Conservation (phyloP, 2,888 invertebrate species). For the Euphydryas editha region DNA sequence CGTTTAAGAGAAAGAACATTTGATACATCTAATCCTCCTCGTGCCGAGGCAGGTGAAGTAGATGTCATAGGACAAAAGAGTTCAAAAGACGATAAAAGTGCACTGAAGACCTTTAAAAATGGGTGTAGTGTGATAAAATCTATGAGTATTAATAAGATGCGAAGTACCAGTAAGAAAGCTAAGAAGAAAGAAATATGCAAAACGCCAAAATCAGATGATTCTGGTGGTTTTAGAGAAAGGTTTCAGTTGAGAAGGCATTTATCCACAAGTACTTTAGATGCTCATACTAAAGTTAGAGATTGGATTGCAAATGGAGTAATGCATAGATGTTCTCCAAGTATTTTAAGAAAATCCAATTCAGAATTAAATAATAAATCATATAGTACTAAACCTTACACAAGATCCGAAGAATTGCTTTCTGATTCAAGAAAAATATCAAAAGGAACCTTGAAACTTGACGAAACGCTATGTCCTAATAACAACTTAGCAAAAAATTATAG, state of each 20-base stretch:
- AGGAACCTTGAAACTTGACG: conserved; percentile 52
- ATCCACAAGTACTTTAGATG: conserved; percentile 92
- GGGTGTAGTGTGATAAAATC: conserved; percentile 85
- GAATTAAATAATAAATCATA: conserved; percentile 64
- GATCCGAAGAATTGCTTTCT: conserved; percentile 76
- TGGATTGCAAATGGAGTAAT: conserved; percentile 93
- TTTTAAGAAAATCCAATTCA: conserved; percentile 81
- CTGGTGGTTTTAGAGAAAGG: conserved; percentile 82
- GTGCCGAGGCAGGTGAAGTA: conserved; percentile 79
- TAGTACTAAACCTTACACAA: conserved; percentile 66
- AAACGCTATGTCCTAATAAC: conserved; percentile 51
- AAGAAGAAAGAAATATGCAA: conserved; percentile 82
- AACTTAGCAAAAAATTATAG: conserved; percentile 55
- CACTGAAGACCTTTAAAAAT: conserved; percentile 74
- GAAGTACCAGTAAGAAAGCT: conserved; percentile 79
- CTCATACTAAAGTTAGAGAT: conserved; percentile 92
- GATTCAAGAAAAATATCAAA: conserved; percentile 61
- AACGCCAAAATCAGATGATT: conserved; percentile 82
- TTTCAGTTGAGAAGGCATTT: conserved; percentile 88
- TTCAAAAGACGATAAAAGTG: conserved; percentile 73
- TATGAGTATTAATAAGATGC: conserved; percentile 79
- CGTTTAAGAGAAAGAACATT: conserved; percentile 77
- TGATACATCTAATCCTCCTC: conserved; percentile 73
- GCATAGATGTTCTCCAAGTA: conserved; percentile 87
- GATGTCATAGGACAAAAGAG: conserved; percentile 77